Percentiles rank a stretch among this genome's conserved stretches.
Conservation (phyloP, 2,797 vertebrate genomes). For the Cercopithecus diana region DNA sequence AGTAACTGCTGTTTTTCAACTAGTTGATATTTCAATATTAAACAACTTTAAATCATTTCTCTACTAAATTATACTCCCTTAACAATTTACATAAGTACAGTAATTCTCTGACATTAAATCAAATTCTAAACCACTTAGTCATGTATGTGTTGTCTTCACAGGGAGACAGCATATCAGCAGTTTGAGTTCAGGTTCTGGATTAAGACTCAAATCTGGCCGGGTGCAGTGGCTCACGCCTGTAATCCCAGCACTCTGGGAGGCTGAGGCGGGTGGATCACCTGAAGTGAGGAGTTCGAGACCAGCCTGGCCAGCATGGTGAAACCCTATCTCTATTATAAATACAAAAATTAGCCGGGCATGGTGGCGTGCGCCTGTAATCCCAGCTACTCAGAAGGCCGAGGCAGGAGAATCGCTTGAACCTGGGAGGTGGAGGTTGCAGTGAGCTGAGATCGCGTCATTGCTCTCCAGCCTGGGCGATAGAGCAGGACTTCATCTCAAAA, state of each 20-base stretch:
- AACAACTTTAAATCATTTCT: slow-evolving; percentile 62
- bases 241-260: not conserved
- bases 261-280: not conserved
- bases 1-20: slow-evolving; percentile 22
- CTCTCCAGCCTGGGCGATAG: not conserved
- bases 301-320: not conserved
- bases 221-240: not conserved
- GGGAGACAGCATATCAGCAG: not conserved
- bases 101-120: not conserved
- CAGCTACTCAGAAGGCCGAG: not conserved
- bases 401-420: not conserved
- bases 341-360: not conserved
- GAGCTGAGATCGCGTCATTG: not conserved
- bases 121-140: slow-evolving; percentile 22
- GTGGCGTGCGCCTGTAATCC: not conserved
- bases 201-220: not conserved
- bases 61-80: slow-evolving; percentile 59
- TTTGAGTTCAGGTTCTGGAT: not conserved
- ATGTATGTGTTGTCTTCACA: not conserved
- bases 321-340: not conserved
- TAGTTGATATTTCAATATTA: slow-evolving; percentile 55
- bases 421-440: not conserved
- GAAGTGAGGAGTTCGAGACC: not conserved
- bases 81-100: slow-evolving; percentile 7
- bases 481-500: not conserved